Evolutionary conservation across 92 coral and sea anemone genomes (phyloP).

Genomic region (Phenganax stokvisi): DNA sequence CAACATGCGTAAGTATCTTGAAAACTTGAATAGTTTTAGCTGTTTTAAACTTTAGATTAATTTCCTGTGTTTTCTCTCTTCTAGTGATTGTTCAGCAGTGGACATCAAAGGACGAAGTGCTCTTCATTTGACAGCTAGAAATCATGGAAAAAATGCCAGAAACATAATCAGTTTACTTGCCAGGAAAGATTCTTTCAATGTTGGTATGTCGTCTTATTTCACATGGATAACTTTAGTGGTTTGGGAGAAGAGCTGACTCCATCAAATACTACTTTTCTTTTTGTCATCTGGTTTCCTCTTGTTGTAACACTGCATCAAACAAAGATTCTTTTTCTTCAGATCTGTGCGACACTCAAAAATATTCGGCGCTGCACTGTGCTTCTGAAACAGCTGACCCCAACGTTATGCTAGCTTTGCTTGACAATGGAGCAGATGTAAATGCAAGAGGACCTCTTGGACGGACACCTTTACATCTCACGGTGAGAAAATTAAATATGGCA

Average conservation of each 20-base stretch:
- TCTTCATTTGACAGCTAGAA: slow-evolving; percentile 64
- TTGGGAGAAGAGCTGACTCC: too few relatives aligned
- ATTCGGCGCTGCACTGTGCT: slow-evolving; percentile 84
- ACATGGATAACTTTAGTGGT: neutral
- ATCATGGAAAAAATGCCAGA: slow-evolving; percentile 65
- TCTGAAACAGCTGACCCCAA: slow-evolving; percentile 67
- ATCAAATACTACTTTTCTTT: neutral
- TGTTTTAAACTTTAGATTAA: neutral
- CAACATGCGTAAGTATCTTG: slow-evolving; percentile 80
- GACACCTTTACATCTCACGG: slow-evolving; percentile 90
- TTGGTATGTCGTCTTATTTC: slow-evolving; percentile 52
- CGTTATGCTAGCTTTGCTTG: slow-evolving; percentile 68
- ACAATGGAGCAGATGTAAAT: slow-evolving; percentile 86
- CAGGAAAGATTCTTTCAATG: slow-evolving; percentile 48
- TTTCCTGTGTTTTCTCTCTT: neutral
- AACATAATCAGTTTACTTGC: slow-evolving; percentile 59
- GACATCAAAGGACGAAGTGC: slow-evolving; percentile 70
- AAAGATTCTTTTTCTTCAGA: slow-evolving; percentile 42
- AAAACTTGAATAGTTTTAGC: neutral
- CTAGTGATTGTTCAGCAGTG: slow-evolving; percentile 59
- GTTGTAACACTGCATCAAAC: neutral
- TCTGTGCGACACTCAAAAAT: slow-evolving; percentile 58
- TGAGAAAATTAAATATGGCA: slow-evolving; percentile 24
- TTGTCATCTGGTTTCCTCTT: neutral
- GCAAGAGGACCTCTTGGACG: slow-evolving; percentile 68